A percentile compares a stretch with the other conserved stretches of the same genome.
Conservation (phyloP, 2,888 invertebrate species). For the Melanophora roralis region DNA sequence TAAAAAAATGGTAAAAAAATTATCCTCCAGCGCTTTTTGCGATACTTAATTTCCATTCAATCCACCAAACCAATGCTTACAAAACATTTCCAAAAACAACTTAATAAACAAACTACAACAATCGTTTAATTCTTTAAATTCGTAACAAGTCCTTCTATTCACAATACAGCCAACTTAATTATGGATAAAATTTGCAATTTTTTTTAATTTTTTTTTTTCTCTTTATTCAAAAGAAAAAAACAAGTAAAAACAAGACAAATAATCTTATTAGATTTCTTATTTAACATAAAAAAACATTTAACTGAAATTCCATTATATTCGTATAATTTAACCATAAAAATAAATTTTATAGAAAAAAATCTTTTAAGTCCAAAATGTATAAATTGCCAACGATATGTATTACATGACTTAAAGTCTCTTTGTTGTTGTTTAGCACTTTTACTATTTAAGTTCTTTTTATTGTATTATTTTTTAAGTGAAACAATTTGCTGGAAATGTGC, state of each 20-base stretch:
- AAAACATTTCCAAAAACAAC: too few species aligned
- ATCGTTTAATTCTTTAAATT: too few species aligned
- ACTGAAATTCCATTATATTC: not conserved
- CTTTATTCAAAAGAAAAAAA: too few species aligned
- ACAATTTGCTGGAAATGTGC: slow-evolving; percentile 17
- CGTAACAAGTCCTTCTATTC: too few species aligned
- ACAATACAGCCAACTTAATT: too few species aligned
- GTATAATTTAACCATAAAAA: not conserved
- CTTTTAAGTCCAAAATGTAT: not conserved
- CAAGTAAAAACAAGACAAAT: not conserved
- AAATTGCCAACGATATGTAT: slow-evolving; percentile 2
- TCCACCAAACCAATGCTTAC: too few species aligned
- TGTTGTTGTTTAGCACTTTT: too few species aligned
- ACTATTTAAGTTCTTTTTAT: slow-evolving; percentile 7
- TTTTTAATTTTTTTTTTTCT: not conserved
- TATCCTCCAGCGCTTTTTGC: too few species aligned
- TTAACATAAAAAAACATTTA: slow-evolving; percentile 7
- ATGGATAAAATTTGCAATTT: not conserved
- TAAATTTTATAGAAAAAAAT: not conserved
- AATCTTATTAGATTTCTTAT: not conserved
- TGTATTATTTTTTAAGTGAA: not conserved
- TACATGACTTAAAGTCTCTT: not conserved
- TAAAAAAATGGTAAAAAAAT: too few species aligned
- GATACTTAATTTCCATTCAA: too few species aligned
- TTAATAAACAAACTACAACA: too few species aligned